Conservation (phyloP, 2,888 invertebrate genomes). For the Chymomyza caudatula region DNA sequence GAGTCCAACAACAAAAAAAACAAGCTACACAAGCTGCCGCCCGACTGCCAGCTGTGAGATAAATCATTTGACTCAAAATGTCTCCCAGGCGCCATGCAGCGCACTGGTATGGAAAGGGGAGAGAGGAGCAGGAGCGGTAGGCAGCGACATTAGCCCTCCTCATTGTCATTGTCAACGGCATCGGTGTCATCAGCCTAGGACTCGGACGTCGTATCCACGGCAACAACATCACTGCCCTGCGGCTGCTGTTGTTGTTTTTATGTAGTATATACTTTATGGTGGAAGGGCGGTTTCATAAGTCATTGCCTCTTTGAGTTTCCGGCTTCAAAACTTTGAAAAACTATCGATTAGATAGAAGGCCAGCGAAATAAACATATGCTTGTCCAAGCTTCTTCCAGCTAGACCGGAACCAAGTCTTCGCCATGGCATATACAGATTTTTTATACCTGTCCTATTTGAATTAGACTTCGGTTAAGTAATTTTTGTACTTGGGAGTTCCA, state of each 20-base stretch:
- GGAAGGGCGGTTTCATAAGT: not conserved
- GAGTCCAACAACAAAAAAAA: slow-evolving; percentile 11
- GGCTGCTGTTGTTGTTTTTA: not conserved
- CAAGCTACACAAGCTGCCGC: slow-evolving; percentile 22
- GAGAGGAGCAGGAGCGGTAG: not conserved
- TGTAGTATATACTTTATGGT: not conserved
- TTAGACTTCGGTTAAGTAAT: no score
- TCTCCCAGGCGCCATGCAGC: slow-evolving; percentile 33
- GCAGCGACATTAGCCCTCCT: slow-evolving; percentile 49
- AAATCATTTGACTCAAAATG: slow-evolving; percentile 60
- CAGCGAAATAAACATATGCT: no score
- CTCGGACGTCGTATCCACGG: slow-evolving; percentile 15
- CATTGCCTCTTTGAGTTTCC: not conserved
- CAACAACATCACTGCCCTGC: slow-evolving; percentile 5
- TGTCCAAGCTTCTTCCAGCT: no score
- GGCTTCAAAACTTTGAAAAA: no score
- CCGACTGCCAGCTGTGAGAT: slow-evolving; percentile 42
- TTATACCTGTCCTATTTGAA: no score
- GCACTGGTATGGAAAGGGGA: slow-evolving; percentile 35
- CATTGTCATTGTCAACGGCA: slow-evolving; percentile 57
- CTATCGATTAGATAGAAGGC: no score
- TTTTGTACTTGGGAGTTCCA: not conserved
- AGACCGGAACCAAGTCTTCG: no score
- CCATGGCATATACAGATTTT: no score
- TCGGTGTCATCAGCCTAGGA: slow-evolving; percentile 33